A percentile compares a stretch with the other conserved stretches of the same genome.
Conservation (phyloP, 1,140 invertebrate genomes). For the Drosophila orena region DNA sequence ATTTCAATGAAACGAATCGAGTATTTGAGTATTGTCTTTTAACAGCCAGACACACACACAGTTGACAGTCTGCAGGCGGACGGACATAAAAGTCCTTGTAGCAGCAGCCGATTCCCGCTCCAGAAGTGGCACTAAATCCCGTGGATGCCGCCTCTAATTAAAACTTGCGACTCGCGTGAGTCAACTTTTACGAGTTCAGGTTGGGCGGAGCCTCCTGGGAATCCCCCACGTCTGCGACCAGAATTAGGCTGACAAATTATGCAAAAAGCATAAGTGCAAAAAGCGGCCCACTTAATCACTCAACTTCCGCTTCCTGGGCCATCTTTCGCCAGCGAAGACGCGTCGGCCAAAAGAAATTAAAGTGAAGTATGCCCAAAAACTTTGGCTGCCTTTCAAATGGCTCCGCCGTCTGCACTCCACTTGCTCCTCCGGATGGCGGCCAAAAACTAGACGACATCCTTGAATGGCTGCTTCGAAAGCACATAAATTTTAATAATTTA, state of each 20-base stretch:
- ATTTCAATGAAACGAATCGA: slow-evolving; percentile 75
- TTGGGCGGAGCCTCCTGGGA: slow-evolving; percentile 4
- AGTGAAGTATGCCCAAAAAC: slow-evolving; percentile 65
- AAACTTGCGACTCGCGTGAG: slow-evolving; percentile 36
- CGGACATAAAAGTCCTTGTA: slow-evolving; percentile 47
- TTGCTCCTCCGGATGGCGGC: slow-evolving; percentile 28
- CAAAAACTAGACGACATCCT: slow-evolving; percentile 41
- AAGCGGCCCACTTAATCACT: slow-evolving; percentile 77
- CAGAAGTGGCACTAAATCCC: slow-evolving; percentile 39
- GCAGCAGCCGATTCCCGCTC: slow-evolving; percentile 24
- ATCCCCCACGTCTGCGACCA: neutral
- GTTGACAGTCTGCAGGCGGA: slow-evolving; percentile 5
- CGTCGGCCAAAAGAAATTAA: slow-evolving; percentile 69
- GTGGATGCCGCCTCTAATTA: slow-evolving; percentile 25
- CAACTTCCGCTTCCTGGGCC: slow-evolving; percentile 66
- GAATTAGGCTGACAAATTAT: slow-evolving; percentile 68
- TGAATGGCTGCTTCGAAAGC: slow-evolving; percentile 61
- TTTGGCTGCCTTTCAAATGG: slow-evolving; percentile 75
- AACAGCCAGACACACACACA: slow-evolving; percentile 35
- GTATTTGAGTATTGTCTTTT: slow-evolving; percentile 49
- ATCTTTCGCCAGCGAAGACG: neutral
- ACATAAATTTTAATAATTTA: slow-evolving; percentile 84
- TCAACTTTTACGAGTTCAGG: slow-evolving; percentile 35
- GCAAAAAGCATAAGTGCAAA: slow-evolving; percentile 76
- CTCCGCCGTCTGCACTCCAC: slow-evolving; percentile 2